Conservation (phyloP, 2,797 vertebrate species). For the Oryzias dopingdopingensis region DNA sequence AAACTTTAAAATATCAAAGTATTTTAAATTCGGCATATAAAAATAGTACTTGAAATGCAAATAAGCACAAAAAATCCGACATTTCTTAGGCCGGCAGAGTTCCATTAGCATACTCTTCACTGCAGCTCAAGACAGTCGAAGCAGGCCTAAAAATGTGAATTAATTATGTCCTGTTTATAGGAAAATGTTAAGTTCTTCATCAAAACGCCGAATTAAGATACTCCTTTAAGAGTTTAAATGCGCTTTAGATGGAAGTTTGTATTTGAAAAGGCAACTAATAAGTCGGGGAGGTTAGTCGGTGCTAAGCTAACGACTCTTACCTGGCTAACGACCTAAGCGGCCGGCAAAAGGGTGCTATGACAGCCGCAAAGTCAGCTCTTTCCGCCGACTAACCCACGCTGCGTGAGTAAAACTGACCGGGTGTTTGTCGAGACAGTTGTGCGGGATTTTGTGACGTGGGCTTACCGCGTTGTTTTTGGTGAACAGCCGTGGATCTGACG, state of each 20-base stretch:
- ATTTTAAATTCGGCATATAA: conserved; percentile 11
- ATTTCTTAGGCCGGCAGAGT: conserved; percentile 1
- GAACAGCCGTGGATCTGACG: conserved; percentile 47
- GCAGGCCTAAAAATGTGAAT: conserved; percentile 51
- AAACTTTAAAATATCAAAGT: accelerated
- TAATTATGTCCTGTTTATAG: conserved; percentile 13
- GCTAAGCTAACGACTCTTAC: conserved; percentile 66
- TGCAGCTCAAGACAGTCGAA: conserved; percentile 26
- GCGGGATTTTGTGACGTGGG: conserved; percentile 12
- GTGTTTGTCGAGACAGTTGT: background rate
- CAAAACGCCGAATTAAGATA: too few species aligned
- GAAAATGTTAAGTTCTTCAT: background rate
- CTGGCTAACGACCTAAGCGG: conserved; percentile 49
- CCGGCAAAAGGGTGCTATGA: conserved; percentile 57
- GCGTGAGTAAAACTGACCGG: conserved; percentile 1
- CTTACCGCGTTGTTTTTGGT: conserved; percentile 64
- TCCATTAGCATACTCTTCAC: conserved; percentile 8
- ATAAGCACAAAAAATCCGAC: too few species aligned
- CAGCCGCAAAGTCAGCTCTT: conserved; percentile 43
- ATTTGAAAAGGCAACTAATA: background rate
- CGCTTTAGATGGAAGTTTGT: too few species aligned
- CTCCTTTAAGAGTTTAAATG: too few species aligned
- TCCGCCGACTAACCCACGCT: conserved; percentile 29
- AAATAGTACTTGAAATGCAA: background rate
- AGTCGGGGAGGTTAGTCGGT: conserved; percentile 10